Percentiles rank a stretch among this genome's conserved stretches.
Evolutionary conservation across 2,113 vertebrate species (phyloP).

Genomic region (Cichladusa arquata): DNA sequence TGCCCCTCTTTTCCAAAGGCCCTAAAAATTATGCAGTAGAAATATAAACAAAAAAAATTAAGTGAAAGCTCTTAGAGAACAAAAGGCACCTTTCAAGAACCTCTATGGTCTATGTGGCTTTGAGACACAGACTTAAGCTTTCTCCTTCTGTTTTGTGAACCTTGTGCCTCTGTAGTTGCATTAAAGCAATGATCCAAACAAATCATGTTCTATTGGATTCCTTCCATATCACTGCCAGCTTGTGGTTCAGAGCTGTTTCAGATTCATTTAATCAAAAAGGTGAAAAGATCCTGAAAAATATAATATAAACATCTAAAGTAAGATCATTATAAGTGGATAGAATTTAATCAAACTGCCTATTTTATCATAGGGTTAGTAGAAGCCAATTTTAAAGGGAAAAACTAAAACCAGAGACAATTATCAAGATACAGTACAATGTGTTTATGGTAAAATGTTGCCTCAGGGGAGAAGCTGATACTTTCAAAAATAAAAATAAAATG

Average conservation of each 20-base stretch:
- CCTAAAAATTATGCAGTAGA: background rate
- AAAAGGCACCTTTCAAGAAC: background rate
- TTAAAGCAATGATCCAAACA: background rate
- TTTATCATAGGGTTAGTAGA: background rate
- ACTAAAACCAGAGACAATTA: background rate
- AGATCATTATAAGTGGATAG: background rate
- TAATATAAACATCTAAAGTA: background rate
- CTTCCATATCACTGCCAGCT: background rate
- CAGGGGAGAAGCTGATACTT: background rate
- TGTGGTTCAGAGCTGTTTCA: background rate
- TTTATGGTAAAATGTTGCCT: background rate
- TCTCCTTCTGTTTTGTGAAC: background rate
- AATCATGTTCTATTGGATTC: background rate
- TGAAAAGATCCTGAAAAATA: background rate
- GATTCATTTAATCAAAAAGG: background rate
- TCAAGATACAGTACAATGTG: background rate
- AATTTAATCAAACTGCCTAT: background rate
- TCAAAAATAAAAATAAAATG: constrained; percentile 9
- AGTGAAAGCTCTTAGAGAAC: background rate
- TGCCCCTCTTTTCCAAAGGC: background rate
- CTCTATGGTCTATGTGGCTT: background rate
- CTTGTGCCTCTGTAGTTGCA: background rate
- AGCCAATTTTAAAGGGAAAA: background rate
- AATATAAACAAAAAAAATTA: background rate
- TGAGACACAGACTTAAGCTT: background rate